Percentiles rank a stretch among this genome's conserved stretches.
Conservation (phyloP, 2,888 invertebrate species). For the Gerosis bhagava region DNA sequence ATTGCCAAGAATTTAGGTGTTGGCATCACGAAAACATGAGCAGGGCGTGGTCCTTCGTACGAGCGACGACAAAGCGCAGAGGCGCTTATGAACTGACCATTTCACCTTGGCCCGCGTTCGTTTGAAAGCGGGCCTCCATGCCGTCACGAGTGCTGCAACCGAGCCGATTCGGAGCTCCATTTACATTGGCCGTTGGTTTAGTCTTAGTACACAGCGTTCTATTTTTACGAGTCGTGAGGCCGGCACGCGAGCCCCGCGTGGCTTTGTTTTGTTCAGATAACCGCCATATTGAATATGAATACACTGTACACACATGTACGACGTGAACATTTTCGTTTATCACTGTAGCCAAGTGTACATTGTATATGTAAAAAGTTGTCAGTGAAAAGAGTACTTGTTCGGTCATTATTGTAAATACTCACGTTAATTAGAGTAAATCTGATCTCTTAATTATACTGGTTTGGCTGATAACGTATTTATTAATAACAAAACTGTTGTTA, state of each 20-base stretch:
- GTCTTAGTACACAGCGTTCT: conserved; percentile 54
- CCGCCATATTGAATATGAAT: conserved; percentile 44
- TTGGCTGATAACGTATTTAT: conserved; percentile 27
- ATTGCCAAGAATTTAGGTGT: conserved; percentile 57
- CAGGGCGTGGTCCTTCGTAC: conserved; percentile 63
- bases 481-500: conserved; percentile 37
- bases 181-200: conserved; percentile 46
- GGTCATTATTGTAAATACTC: conserved; percentile 45
- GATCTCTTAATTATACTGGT: conserved; percentile 43
- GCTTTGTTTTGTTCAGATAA: conserved; percentile 71
- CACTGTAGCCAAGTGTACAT: conserved; percentile 55
- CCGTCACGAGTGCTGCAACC: conserved; percentile 26
- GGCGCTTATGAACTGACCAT: too few relatives aligned
- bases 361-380: too few relatives aligned
- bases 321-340: conserved; percentile 61
- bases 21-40: conserved; percentile 41
- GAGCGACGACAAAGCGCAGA: conserved; percentile 43
- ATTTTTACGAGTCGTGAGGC: conserved; percentile 62
- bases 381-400: too few relatives aligned
- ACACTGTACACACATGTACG: conserved; percentile 57
- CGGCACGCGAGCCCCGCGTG: conserved; percentile 71
- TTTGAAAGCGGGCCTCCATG: conserved; percentile 25
- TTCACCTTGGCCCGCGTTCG: conserved; percentile 40
- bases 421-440: conserved; percentile 53
- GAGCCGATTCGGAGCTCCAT: conserved; percentile 36